Evolutionary conservation across 2,888 invertebrate genomes (phyloP).

Genomic region (Cheilosia urbana): DNA sequence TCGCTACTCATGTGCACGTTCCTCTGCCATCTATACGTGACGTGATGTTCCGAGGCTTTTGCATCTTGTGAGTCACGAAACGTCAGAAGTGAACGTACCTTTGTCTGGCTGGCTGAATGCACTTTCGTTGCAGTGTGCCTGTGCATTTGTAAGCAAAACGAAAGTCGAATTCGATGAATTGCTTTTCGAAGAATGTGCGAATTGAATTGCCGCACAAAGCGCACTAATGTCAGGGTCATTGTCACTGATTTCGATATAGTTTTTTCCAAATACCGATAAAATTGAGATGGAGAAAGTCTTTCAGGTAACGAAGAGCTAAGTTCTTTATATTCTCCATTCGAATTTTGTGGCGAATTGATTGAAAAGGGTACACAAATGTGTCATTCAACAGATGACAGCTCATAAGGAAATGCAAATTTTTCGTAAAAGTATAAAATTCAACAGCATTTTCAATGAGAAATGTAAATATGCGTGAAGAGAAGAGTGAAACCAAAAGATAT

Average conservation of each 20-base stretch:
- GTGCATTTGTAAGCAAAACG: constrained; percentile 29
- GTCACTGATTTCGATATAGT: not conserved
- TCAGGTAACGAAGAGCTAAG: no score
- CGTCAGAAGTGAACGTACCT: constrained; percentile 28
- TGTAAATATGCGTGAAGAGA: no score
- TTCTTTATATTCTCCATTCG: no score
- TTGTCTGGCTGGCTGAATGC: not conserved
- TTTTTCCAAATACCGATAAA: no score
- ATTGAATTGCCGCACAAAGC: constrained; percentile 9
- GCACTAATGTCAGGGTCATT: constrained; percentile 13
- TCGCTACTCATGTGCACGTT: constrained; percentile 39
- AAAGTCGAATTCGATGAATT: constrained; percentile 20
- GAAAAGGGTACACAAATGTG: no score
- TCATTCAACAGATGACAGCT: no score
- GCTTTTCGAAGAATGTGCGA: not conserved
- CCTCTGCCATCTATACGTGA: constrained; percentile 64
- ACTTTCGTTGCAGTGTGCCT: constrained; percentile 3
- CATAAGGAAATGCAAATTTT: no score
- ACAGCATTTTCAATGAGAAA: no score
- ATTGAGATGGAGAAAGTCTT: no score
- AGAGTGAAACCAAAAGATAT: no score
- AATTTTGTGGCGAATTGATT: no score
- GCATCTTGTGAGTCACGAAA: not conserved
- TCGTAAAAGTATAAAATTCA: no score
- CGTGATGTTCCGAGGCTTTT: not conserved